Evolutionary conservation across 2,888 invertebrate species (phyloP).

Genomic region (Patella pellucida): DNA sequence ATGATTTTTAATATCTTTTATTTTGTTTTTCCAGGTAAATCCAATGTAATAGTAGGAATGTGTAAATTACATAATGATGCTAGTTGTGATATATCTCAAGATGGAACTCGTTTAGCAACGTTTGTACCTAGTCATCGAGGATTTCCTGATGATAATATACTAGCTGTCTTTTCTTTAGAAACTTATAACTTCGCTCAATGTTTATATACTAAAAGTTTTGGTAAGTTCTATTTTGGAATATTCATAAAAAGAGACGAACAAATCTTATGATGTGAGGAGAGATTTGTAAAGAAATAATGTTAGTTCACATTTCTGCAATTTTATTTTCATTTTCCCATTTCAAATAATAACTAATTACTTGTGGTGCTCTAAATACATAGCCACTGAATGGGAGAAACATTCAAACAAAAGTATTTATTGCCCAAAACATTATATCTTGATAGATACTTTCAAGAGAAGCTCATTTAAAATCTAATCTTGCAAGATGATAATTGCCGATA

Average conservation of each 20-base stretch:
- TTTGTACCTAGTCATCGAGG: conserved; percentile 78
- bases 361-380: too few species aligned
- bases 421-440: too few species aligned
- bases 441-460: too few species aligned
- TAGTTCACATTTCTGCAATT: background rate
- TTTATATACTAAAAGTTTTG: conserved; percentile 78
- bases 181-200: conserved; percentile 83
- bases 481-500: too few species aligned
- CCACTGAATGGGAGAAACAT: too few species aligned
- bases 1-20: background rate
- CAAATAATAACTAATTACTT: too few species aligned
- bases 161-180: conserved; percentile 86
- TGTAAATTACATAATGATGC: conserved; percentile 91
- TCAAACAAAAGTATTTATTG: too few species aligned
- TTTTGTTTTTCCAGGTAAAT: conserved; percentile 60
- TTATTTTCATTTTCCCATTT: too few species aligned
- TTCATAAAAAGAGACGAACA: background rate
- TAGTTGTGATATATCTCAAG: conserved; percentile 85
- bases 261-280: background rate
- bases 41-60: conserved; percentile 83
- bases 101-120: conserved; percentile 83
- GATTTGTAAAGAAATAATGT: background rate
- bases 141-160: conserved; percentile 80
- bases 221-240: conserved; percentile 45
- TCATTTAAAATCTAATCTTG: too few species aligned